Base-by-base conservation (phyloP, 1,140 invertebrate genomes). In the Lepidurus couesii region DNA sequence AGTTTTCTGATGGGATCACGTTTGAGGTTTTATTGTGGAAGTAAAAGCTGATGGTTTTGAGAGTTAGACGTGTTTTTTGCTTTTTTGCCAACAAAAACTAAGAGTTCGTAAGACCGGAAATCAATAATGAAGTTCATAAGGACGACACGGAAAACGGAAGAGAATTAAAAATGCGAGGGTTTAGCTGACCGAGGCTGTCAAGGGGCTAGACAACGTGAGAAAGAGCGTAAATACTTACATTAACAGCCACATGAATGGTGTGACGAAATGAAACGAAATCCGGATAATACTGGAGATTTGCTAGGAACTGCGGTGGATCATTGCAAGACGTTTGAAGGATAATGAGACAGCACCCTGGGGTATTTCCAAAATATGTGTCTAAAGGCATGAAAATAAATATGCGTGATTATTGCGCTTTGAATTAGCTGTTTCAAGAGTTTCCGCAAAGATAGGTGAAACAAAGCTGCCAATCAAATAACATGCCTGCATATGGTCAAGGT, bases 241-340 rank as follows among this genome's bases (percentile, higher is more conserved):
- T 65, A 65, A 65, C 53, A n/a, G 53, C 53, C 53, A 65, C 53
- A 65, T 65, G 53, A 65, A 65, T 65, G n/a, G 53, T 65, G n/a
- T 65, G 21, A 65, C 53, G 53, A 21, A 65, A 65, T 13, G 53
- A 65, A 65, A 65, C 16, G 6, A 65, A 65, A 21, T 65, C 53
- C 21, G 53, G 53, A 65, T 65, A 65, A 65, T 21, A 65, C 53
- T 65, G 53, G 53, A 65, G 5, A 0, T 21, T 9, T 21, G n/a
- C 53, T 65, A 65, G 53, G 53, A 65, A 65, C 16, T 65, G 13
- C 53, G 16, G 13, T 9, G 47, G 53, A 9, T 13, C 53, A 65
- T 65, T 65, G 53, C 53, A 65, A 13, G 8, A 16, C 13, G 53
- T 65, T 21, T 7, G 34, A 34, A 34, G 34, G 34, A 34, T 34